phyloP scores from a whole-genome alignment of 2,888 invertebrate species.

The Hermaeophaga mercurialis region DNA sequence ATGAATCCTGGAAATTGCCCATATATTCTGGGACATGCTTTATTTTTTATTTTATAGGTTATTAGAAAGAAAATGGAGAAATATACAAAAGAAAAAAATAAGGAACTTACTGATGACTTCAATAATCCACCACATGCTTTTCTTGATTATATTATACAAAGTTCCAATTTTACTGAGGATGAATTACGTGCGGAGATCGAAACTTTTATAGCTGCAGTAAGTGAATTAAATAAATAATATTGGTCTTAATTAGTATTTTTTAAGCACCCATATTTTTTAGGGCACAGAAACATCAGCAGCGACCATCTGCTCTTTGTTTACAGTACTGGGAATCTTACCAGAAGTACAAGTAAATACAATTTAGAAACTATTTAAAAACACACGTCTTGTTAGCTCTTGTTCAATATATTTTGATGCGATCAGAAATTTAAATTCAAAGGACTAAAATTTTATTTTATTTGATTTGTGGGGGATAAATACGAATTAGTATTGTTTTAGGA shows the following conservation, averaged over 20 bases:
- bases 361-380: neutral
- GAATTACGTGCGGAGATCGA: conserved; percentile 56
- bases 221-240: conserved; percentile 31
- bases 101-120: neutral
- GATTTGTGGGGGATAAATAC: no score
- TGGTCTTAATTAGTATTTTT: neutral
- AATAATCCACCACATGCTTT: conserved; percentile 21
- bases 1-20: no score
- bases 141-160: conserved; percentile 28
- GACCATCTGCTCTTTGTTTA: conserved; percentile 43
- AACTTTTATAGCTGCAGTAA: conserved; percentile 63
- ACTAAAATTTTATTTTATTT: neutral
- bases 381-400: no score
- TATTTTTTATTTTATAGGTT: conserved; percentile 19
- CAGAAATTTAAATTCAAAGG: no score
- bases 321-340: conserved; percentile 38
- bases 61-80: conserved; percentile 25
- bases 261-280: no score
- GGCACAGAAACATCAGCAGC: conserved; percentile 47
- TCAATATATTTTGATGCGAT: no score
- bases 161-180: conserved; percentile 24
- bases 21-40: no score
- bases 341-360: conserved; percentile 29
- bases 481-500: conserved; percentile 25
- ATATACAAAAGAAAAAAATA: conserved; percentile 1